Base-by-base conservation (phyloP, 2,888 invertebrate genomes). In the Drosophila formosana region DNA sequence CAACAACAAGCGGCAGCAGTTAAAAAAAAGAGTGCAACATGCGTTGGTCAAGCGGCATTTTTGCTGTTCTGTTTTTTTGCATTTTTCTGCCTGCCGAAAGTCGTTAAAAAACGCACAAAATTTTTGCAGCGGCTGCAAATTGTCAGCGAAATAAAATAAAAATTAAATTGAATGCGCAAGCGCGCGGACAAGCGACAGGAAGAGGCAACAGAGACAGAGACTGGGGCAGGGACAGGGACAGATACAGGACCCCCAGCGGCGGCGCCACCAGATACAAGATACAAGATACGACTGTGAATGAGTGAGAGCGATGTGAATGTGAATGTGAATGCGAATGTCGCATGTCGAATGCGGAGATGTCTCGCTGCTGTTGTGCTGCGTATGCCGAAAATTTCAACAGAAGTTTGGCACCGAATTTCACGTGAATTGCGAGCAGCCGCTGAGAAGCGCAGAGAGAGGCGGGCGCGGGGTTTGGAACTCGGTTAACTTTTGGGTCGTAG, bases 321-420 rank as follows among this genome's bases (percentile, higher is more conserved):
- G 57, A 51, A 64, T 82, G 69, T 11, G 46, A 60, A 63, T 63
- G 30, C 55, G 25, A 13, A 37, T 56, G 52, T 37, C 43, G 60
- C 23, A 41, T 75, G 63, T 55, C 60, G 56, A 41, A 41, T 41
- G 39, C 0, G 39, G 47, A 23, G 57, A 26, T 60, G 56, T 43
- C 53, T 18, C 18, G 18, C 18, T 18, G 18, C 18, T 18, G 18
- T 18, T 18, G 18, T 18, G 57, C 46, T 73, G 70, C 82, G 89
- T 84, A 89, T 83, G 83, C 84, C 85, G 73, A 89, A 89, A 64
- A 84, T 84, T 84, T 89, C 85, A 74, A 85, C 85, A 84, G 83
- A 84, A 89, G 89, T 84, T 84, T 26, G 34, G 28, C 52, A 47
- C 43, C 71, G 76, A 88, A 83, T 89, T 83, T 89, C 88, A 68